Evolutionary conservation across 2,797 vertebrate species (phyloP).

Genomic region (Catharus ustulatus): DNA sequence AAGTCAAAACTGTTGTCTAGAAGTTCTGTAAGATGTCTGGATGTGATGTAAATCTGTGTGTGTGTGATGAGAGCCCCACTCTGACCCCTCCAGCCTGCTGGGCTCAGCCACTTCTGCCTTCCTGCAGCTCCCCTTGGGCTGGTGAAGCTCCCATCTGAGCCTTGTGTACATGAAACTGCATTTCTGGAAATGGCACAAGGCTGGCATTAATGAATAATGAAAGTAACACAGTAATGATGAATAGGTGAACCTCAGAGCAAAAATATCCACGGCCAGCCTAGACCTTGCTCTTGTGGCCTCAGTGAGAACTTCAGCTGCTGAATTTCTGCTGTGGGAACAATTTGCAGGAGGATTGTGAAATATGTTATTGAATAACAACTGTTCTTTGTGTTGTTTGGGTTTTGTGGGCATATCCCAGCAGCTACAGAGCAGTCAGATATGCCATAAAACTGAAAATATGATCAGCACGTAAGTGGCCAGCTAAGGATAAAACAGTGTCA

Average conservation of each 20-base stretch:
- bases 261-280: neutral
- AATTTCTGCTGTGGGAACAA: neutral
- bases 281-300: neutral
- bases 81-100: neutral
- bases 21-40: neutral
- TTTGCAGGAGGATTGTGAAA: neutral
- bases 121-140: rapidly evolving
- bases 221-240: neutral
- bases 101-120: rapidly evolving
- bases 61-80: neutral
- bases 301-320: neutral
- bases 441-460: neutral
- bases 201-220: neutral
- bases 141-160: neutral
- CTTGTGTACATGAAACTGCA: rapidly evolving
- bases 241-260: neutral
- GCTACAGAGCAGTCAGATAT: neutral
- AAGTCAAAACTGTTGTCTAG: neutral
- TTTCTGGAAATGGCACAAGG: neutral
- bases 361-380: neutral
- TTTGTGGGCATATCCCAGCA: neutral
- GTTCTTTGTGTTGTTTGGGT: neutral
- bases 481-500: neutral
- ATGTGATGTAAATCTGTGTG: neutral
- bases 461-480: neutral